Percentiles rank a stretch among this genome's conserved stretches.
Evolutionary conservation across 2,888 invertebrate species (phyloP).

Genomic region (Drosophila nr. medialis): DNA sequence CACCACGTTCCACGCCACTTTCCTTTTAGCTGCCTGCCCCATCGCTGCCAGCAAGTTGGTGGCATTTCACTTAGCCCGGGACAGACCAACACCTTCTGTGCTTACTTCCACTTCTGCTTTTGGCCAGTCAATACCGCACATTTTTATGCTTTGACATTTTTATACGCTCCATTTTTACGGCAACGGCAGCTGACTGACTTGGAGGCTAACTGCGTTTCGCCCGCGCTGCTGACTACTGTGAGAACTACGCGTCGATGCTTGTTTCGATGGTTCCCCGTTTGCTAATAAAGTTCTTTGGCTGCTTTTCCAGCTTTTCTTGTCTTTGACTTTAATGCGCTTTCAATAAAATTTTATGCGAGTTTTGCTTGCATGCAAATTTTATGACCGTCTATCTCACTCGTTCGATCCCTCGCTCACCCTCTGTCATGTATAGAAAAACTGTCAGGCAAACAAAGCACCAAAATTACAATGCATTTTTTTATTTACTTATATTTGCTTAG

Average conservation of each 20-base stretch:
- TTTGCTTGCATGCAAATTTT: slow-evolving; percentile 80
- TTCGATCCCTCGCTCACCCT: background rate
- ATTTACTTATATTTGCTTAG: slow-evolving; percentile 33
- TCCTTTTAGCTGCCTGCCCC: background rate
- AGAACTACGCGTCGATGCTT: slow-evolving; percentile 44
- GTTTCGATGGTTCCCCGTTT: slow-evolving; percentile 63
- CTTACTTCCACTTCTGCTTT: slow-evolving; percentile 23
- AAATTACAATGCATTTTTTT: slow-evolving; percentile 53
- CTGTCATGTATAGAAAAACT: slow-evolving; percentile 30
- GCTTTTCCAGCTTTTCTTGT: slow-evolving; percentile 63
- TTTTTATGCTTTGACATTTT: slow-evolving; percentile 71
- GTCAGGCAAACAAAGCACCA: slow-evolving; percentile 40
- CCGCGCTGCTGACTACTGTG: slow-evolving; percentile 14
- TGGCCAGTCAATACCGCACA: slow-evolving; percentile 54
- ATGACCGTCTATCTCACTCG: slow-evolving; percentile 28
- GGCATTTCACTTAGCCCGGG: slow-evolving; percentile 56
- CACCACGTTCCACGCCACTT: background rate
- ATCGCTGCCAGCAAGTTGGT: slow-evolving; percentile 13
- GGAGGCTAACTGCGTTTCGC: slow-evolving; percentile 57
- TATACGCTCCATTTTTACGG: slow-evolving; percentile 73
- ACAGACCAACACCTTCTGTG: slow-evolving; percentile 37
- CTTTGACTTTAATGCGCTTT: slow-evolving; percentile 78
- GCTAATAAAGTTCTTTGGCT: slow-evolving; percentile 75
- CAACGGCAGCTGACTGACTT: slow-evolving; percentile 76
- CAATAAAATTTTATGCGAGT: slow-evolving; percentile 76